Conservation (phyloP, 2,797 vertebrate genomes). For the Tokudaia tokunoshimensis region DNA sequence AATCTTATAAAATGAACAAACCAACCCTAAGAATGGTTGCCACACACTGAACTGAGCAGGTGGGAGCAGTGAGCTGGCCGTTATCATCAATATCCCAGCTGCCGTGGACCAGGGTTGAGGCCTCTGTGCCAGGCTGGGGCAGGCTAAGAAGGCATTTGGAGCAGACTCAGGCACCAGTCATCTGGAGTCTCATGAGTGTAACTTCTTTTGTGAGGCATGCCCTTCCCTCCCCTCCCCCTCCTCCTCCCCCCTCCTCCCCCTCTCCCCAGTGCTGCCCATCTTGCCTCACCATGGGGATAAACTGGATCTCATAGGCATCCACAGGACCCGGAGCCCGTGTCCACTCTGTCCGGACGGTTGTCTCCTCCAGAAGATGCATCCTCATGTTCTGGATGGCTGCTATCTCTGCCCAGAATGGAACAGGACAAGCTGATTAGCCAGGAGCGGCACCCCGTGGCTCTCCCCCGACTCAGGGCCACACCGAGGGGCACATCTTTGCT, state of each 20-base stretch:
- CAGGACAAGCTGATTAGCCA: constrained; percentile 7
- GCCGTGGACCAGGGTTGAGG: background rate
- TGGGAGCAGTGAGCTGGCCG: background rate
- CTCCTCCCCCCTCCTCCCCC: background rate
- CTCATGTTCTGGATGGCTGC: constrained; percentile 84
- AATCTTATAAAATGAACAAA: too few relatives aligned
- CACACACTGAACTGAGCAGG: background rate
- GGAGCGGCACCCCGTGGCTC: background rate
- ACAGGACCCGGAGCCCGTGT: constrained; percentile 88
- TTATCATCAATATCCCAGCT: background rate
- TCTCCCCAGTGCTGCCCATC: background rate
- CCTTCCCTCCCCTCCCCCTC: background rate
- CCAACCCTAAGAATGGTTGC: background rate
- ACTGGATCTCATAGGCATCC: constrained; percentile 90
- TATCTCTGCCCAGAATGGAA: constrained; percentile 85
- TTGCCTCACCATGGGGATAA: constrained; percentile 90
- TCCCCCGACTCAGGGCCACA: background rate
- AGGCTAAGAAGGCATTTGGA: background rate
- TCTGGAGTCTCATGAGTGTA: background rate
- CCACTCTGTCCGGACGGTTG: constrained; percentile 90
- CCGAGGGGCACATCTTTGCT: background rate
- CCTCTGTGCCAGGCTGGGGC: background rate
- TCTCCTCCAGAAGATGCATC: constrained; percentile 90
- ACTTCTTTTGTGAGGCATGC: background rate
- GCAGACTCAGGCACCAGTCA: background rate